Base-by-base conservation (phyloP, 2,888 invertebrate species). In the Carpatolechia fugitivella region DNA sequence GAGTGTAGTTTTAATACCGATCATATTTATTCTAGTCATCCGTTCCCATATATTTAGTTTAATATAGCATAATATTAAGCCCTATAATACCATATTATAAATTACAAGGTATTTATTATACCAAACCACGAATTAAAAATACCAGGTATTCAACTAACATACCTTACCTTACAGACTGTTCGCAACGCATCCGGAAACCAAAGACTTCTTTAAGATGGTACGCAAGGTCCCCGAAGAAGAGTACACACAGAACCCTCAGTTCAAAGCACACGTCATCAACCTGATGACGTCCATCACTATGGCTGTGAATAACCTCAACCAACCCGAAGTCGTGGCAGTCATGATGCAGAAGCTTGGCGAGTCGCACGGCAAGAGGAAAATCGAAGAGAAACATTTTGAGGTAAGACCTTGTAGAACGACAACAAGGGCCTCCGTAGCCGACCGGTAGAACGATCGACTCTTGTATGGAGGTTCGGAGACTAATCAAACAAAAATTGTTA, bases 201-300 rank as follows among this genome's bases (percentile, higher is more conserved):
- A 77, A 63, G 78, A 83, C 1, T 88, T 78, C 76, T 91, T 91
- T 73, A 82, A 67, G 62, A 82, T 86, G 78, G 66, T 91, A 5
- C 75, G 74, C 55, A 80, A 82, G 35, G 60, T 74, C 1, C 74
- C 85, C 0, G 83, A 82, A 50, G 82, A 83, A 10, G 77, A 89
- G 36, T 85, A 80, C 63, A 55, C 70, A 0, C 54, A 65, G n/a
- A 89, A 82, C 63, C 73, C 82, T 1, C 89, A 90, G 66, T 91
- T 90, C 68, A 88, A 85, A 52, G 90, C 88, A 0, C 90, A 91
- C 68, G 87, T 89, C 20, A 82, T 90, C 56, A 90, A 85, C 61
- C 69, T 91, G 51, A 90, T 90, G 85, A 76, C 80, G 1, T 65
- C 90, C 10, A 60, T 91, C 6, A 85, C 85, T 66, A 62, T 77